Base-by-base conservation (phyloP, 2,113 vertebrate genomes). In the Myotis brandtii region DNA sequence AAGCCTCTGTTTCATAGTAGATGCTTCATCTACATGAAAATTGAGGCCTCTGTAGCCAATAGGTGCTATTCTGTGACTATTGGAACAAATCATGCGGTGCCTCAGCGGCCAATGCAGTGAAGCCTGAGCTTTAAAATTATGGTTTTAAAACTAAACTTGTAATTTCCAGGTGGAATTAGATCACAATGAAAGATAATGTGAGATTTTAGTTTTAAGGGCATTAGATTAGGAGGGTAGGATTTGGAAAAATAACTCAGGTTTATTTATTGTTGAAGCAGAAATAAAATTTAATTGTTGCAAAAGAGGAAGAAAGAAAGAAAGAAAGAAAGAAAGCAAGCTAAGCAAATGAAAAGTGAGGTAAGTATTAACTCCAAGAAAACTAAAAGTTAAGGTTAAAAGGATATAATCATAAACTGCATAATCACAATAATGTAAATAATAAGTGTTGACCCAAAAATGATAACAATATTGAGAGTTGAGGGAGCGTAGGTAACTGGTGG, bases 251-350 rank as follows among this genome's bases (percentile, higher is more conserved):
- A 92, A 93, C 72, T 95, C 84, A 79, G 90, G 67, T 88, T 1
- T 92, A 92, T 94, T 92, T 97, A 93, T 87, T 86, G 37, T 89
- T 90, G 56, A 96, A 89, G 50, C 82, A 89, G 30, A 95, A 97
- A 96, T 97, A 96, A 96, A 97, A 62, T 85, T 46, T 62, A 48
- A 91, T 56, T 93, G 16, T 79, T 25, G 13, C 13, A 50, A 14
- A 50, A 50, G 40, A 46, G 46, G 10, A 46, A 46, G 46, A 46
- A 46, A 46, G 46, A 46, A 46, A 46, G 46, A 46, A 46, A 46
- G 40, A 46, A 46, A 46, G 46, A 46, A 46, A 46, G 46, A 46
- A 46, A 46, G 46, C 10, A 46, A 46, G 46, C 46, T 46, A 46
- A 46, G 46, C 46, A 46, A 46, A 46, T 46, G 46, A 46, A 46